These are phyloP conservation scores for Microchrysa polita DNA, from an alignment of 2,888 invertebrate genomes.

Conservation along the genomic window DNA sequence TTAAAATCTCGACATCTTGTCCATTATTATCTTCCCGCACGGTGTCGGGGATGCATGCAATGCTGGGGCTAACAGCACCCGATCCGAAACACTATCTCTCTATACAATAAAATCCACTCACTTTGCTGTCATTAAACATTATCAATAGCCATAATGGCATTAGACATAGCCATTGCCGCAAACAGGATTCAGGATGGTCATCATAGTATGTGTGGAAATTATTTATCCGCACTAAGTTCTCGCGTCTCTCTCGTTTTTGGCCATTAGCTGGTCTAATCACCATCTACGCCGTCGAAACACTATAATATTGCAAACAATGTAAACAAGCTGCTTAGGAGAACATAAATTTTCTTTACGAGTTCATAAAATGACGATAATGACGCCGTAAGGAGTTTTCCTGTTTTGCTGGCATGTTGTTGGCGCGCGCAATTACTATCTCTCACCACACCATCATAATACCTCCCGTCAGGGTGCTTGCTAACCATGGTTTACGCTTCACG, in stretches of 20 bases:
- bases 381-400: conserved; percentile 42
- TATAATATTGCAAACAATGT: conserved; percentile 46
- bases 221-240: background rate
- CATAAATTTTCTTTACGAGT: conserved; percentile 51
- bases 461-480: background rate
- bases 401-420: conserved; percentile 9
- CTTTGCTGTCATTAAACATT: conserved; percentile 45
- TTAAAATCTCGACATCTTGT: conserved; percentile 16
- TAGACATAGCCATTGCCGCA: conserved; percentile 16
- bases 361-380: conserved; percentile 51
- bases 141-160: conserved; percentile 45
- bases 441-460: too few relatives aligned
- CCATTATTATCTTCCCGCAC: background rate
- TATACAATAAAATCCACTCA: conserved; percentile 43
- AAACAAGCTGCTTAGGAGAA: conserved; percentile 50
- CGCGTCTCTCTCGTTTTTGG: background rate
- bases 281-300: conserved; percentile 44
- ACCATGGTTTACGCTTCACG: conserved; percentile 16
- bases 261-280: conserved; percentile 43
- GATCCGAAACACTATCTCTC: conserved; percentile 35
- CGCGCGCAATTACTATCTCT: conserved; percentile 17
- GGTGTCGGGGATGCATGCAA: background rate
- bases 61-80: conserved; percentile 29
- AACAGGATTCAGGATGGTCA: conserved; percentile 8
- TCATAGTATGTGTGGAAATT: conserved; percentile 18